A percentile compares a stretch with the other conserved stretches of the same genome.
These are phyloP conservation scores for Dicycla oo DNA, from an alignment of 2,888 invertebrate genomes.

Conservation along the genomic window DNA sequence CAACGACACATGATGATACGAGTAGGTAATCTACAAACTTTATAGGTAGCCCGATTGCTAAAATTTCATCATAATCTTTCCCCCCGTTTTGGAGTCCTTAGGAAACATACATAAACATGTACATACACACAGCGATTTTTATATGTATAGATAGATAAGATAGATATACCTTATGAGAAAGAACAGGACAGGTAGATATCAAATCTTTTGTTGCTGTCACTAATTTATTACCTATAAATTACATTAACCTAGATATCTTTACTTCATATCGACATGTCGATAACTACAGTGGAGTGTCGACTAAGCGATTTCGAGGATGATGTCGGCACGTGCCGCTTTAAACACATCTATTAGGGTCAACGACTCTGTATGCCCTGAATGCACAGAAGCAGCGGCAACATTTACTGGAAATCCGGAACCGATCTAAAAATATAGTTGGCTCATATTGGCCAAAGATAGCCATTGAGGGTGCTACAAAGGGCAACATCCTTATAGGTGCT, in stretches of 20 bases:
- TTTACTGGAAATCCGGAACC: not conserved
- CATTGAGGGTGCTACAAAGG: too few relatives aligned
- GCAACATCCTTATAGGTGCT: too few relatives aligned
- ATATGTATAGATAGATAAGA: too few relatives aligned
- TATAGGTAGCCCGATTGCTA: too few relatives aligned
- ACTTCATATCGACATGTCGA: not conserved
- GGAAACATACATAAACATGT: too few relatives aligned
- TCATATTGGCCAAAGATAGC: not conserved
- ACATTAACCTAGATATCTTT: too few relatives aligned
- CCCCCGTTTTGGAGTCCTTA: too few relatives aligned
- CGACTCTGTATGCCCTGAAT: slow-evolving; percentile 1
- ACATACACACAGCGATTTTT: too few relatives aligned
- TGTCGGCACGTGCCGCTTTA: slow-evolving; percentile 9
- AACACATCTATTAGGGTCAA: slow-evolving; percentile 14
- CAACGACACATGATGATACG: too few relatives aligned
- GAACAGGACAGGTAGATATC: not conserved
- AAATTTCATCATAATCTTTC: too few relatives aligned
- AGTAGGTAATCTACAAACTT: too few relatives aligned
- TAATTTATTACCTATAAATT: not conserved
- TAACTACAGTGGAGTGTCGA: not conserved
- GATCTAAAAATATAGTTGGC: not conserved
- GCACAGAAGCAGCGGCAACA: not conserved
- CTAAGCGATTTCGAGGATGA: slow-evolving; percentile 12
- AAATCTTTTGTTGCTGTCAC: too few relatives aligned
- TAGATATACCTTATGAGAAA: not conserved